Conservation (phyloP, 2,888 invertebrate species). For the Automeris io region DNA sequence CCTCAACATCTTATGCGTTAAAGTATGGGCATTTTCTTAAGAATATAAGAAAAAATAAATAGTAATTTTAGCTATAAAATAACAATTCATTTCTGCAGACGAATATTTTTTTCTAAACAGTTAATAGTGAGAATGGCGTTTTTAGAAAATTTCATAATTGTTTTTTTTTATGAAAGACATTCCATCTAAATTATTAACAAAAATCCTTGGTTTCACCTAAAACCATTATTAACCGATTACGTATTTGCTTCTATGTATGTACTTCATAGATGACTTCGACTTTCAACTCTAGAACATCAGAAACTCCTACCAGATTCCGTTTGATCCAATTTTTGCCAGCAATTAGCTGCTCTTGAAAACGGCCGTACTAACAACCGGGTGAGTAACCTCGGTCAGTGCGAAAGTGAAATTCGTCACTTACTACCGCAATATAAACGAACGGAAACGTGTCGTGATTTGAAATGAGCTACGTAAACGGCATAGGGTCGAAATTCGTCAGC, state of each 20-base stretch:
- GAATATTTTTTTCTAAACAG: too few relatives aligned
- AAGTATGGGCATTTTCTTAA: too few relatives aligned
- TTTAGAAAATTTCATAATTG: too few relatives aligned
- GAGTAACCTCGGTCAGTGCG: conserved; percentile 41
- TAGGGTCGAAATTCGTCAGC: background rate
- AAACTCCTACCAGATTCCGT: conserved; percentile 15
- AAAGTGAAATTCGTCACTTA: conserved; percentile 66
- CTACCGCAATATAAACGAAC: conserved; percentile 42
- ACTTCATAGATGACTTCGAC: conserved; percentile 10
- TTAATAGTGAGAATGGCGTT: too few relatives aligned
- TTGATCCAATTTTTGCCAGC: conserved; percentile 22
- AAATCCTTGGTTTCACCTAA: conserved; percentile 15
- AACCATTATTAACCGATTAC: conserved; percentile 28
- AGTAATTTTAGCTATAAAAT: too few relatives aligned
- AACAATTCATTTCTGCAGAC: too few relatives aligned
- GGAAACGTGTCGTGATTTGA: conserved; percentile 36
- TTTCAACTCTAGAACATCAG: conserved; percentile 14
- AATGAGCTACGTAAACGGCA: conserved; percentile 4
- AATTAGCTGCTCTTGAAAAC: conserved; percentile 26
- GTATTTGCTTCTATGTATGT: conserved; percentile 23
- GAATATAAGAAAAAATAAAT: too few relatives aligned
- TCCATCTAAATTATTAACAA: conserved; percentile 2
- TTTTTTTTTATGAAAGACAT: background rate
- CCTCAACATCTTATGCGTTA: too few relatives aligned
- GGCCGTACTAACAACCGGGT: conserved; percentile 39